phyloP scores from a whole-genome alignment of 2,797 vertebrate genomes.

The Chrosomus eos region DNA sequence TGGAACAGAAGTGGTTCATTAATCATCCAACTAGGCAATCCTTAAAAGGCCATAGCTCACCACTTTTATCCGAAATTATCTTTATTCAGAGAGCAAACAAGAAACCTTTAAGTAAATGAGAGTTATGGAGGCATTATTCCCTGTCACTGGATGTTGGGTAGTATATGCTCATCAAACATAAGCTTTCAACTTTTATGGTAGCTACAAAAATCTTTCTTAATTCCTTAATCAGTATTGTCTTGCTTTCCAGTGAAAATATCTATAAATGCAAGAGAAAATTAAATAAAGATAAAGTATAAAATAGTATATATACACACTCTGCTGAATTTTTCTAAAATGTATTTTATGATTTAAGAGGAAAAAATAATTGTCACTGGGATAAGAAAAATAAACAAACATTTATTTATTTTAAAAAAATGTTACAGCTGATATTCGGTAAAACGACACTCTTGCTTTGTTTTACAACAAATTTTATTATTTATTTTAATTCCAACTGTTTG shows the following conservation, averaged over 20 bases:
- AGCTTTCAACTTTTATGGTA: not conserved
- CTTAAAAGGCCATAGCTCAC: constrained; percentile 65
- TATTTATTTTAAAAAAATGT: not conserved
- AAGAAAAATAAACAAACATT: not conserved
- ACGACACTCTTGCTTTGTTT: not conserved
- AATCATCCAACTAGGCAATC: constrained; percentile 66
- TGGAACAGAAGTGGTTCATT: constrained; percentile 71
- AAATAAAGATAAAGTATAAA: too few relatives aligned
- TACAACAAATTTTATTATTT: too few relatives aligned
- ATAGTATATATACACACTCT: too few relatives aligned
- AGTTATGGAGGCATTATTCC: constrained; percentile 13
- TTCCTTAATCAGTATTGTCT: not conserved
- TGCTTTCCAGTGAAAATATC: not conserved
- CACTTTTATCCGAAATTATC: constrained; percentile 66
- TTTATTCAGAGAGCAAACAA: constrained; percentile 56
- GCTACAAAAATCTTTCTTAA: too few relatives aligned
- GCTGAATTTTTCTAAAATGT: too few relatives aligned
- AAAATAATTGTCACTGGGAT: not conserved
- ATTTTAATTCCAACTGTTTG: constrained; percentile 38
- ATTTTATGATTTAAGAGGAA: too few relatives aligned
- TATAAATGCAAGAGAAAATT: too few relatives aligned
- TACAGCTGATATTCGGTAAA: not conserved
- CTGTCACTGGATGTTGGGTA: constrained; percentile 4
- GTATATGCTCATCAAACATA: not conserved
- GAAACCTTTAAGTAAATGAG: constrained; percentile 58